phyloP scores from a whole-genome alignment of 2,888 invertebrate genomes.

The Acleris literana region DNA sequence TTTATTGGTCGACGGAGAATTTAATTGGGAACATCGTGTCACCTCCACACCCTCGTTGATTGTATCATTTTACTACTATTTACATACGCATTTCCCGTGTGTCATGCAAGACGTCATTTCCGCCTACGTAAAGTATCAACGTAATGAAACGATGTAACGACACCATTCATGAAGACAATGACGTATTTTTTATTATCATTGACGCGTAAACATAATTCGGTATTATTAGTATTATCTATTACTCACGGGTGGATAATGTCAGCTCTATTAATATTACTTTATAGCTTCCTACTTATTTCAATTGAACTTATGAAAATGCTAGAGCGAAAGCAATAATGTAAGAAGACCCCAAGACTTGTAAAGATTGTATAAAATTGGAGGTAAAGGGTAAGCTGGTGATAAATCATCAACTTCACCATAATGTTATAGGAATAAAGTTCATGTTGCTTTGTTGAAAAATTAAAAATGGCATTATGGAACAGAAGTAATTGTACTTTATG shows the following conservation, averaged over 20 bases:
- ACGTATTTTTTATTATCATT: constrained; percentile 28
- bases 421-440: no score
- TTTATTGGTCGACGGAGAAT: no score
- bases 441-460: no score
- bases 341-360: no score
- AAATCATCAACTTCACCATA: no score
- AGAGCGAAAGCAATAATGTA: not conserved
- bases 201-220: constrained; percentile 21
- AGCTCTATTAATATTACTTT: constrained; percentile 4
- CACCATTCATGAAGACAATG: constrained; percentile 20
- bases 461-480: no score
- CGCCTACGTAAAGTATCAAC: constrained; percentile 18
- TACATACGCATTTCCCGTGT: constrained; percentile 11
- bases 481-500: no score
- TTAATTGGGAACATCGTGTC: no score
- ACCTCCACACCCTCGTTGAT: no score
- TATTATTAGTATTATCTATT: constrained; percentile 8
- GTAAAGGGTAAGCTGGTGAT: no score
- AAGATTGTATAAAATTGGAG: no score
- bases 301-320: not conserved
- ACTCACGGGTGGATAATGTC: constrained; percentile 9
- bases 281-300: constrained; percentile 13
- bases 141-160: constrained; percentile 19
- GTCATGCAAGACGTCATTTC: constrained; percentile 15
- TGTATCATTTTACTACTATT: not conserved